phyloP scores from a whole-genome alignment of 1,140 invertebrate species.

The Oncopeltus fasciatus region DNA sequence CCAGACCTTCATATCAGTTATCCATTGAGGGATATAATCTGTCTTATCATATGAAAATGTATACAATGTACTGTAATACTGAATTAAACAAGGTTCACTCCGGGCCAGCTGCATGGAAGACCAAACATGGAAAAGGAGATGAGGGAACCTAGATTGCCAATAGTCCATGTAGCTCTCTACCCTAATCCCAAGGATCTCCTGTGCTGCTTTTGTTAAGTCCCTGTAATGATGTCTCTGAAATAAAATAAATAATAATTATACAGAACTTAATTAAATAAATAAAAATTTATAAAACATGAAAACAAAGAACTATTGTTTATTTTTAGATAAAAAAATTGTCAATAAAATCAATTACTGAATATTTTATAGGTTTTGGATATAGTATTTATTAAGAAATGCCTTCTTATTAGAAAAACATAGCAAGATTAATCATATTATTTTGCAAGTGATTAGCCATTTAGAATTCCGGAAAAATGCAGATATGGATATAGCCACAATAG shows the following conservation, averaged over 20 bases:
- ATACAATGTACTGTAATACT: constrained; percentile 44
- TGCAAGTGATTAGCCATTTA: too few relatives aligned
- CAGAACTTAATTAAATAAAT: too few relatives aligned
- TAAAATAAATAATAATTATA: constrained; percentile 18
- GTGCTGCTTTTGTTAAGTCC: constrained; percentile 69
- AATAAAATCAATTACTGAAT: too few relatives aligned
- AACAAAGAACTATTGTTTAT: too few relatives aligned
- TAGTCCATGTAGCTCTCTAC: constrained; percentile 85
- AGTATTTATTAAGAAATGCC: too few relatives aligned
- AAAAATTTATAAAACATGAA: too few relatives aligned
- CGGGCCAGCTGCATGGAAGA: constrained; percentile 65
- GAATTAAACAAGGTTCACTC: constrained; percentile 52
- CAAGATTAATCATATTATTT: too few relatives aligned
- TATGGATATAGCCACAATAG: too few relatives aligned
- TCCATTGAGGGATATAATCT: constrained; percentile 6
- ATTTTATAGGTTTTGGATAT: too few relatives aligned
- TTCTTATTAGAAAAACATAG: too few relatives aligned
- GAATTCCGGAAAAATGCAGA: too few relatives aligned
- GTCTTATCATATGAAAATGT: constrained; percentile 14
- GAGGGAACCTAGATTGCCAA: constrained; percentile 80
- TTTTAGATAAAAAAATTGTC: too few relatives aligned
- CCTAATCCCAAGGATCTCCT: constrained; percentile 67
- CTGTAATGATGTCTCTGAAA: constrained; percentile 89
- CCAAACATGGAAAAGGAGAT: constrained; percentile 73
- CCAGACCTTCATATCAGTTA: not conserved